Evolutionary conservation across 1,140 invertebrate species (phyloP), one percentile per base, ranked within the genome.

Genomic region (Homalodisca vitripennis): DNA sequence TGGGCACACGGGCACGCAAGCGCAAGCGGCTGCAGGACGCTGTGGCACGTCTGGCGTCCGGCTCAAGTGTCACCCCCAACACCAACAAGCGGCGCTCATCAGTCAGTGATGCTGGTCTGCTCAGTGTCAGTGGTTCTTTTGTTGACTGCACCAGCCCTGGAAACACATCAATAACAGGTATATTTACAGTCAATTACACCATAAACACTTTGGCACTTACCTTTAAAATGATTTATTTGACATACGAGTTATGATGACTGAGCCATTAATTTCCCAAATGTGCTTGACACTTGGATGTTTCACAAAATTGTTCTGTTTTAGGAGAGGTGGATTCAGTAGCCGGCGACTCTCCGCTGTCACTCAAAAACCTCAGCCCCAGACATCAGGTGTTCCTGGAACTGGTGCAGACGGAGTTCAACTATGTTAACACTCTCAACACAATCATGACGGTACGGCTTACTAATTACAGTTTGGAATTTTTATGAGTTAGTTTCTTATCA

Each of bases 341-440:
- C 32, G 34, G 24, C 10, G 55, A 32, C 27, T 27, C 85, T 34
- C 81, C 84, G 34, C 80, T 86, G 69, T 81, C 84, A 34, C 80
- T 86, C 69, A 89, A 89, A 75, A 84, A 86, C 73, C 83, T 91
- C 74, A 90, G 92, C 20, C 86, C 90, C 0, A 82, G 94, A 55
- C 89, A 93, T 77, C 91, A 93, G 82, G 92, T 95, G 46, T 97
- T 97, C 75, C 86, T 93, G 78, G 97, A 99, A 81, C 83, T 99
- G 57, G 86, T 95, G 31, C 93, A 98, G 79, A 99, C 97, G 10
- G 97, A 99, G 81, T 92, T 88, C 32, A 99, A 98, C 84, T 99
- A 99, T 84, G 94, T 98, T 53, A 89, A 89, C 62, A 97, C 98
- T 76, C 84, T 99, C 68, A 87, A 93, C 74, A 98, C 94, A 48